Conservation (phyloP, 2,797 vertebrate species). For the Coranthus polyacanthus region DNA sequence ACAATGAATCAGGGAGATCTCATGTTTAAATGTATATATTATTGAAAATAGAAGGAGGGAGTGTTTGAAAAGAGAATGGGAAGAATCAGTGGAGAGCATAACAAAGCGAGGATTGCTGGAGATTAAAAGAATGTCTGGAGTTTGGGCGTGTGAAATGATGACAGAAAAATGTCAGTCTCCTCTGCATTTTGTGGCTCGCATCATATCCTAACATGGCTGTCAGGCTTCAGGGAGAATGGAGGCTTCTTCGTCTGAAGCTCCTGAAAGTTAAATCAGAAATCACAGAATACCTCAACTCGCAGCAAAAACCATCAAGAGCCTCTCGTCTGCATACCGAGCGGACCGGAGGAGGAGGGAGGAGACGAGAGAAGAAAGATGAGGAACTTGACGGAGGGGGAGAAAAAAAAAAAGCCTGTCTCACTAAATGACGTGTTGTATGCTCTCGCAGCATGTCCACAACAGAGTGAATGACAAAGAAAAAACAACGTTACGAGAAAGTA, state of each 20-base stretch:
- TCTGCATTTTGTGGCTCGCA: conserved; percentile 52
- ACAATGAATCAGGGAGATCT: conserved; percentile 59
- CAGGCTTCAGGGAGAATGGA: conserved; percentile 62
- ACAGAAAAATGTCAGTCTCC: conserved; percentile 61
- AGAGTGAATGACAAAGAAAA: conserved; percentile 35
- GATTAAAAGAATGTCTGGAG: conserved; percentile 67
- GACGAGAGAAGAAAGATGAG: conserved; percentile 32
- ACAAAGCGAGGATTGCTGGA: conserved; percentile 55
- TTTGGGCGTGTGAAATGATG: conserved; percentile 55
- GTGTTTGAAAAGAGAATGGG: conserved; percentile 4
- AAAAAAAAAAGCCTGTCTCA: conserved; percentile 60
- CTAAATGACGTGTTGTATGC: conserved; percentile 47
- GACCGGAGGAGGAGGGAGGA: conserved; percentile 41
- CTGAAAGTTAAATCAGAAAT: conserved; percentile 70
- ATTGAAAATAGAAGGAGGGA: conserved; percentile 42
- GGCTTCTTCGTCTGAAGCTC: conserved; percentile 43
- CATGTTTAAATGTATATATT: conserved; percentile 78
- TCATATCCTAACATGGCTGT: conserved; percentile 61
- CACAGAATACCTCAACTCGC: conserved; percentile 60
- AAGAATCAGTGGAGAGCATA: conserved; percentile 48
- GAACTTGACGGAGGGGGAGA: conserved; percentile 38
- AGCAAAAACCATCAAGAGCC: conserved; percentile 39
- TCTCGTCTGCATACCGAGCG: conserved; percentile 52
- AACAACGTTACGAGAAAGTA: conserved; percentile 2
- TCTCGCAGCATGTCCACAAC: conserved; percentile 47